Percentiles rank a stretch among this genome's conserved stretches.
phyloP scores from a whole-genome alignment of 1,140 invertebrate species.

The Dolichoris vasculosae region DNA sequence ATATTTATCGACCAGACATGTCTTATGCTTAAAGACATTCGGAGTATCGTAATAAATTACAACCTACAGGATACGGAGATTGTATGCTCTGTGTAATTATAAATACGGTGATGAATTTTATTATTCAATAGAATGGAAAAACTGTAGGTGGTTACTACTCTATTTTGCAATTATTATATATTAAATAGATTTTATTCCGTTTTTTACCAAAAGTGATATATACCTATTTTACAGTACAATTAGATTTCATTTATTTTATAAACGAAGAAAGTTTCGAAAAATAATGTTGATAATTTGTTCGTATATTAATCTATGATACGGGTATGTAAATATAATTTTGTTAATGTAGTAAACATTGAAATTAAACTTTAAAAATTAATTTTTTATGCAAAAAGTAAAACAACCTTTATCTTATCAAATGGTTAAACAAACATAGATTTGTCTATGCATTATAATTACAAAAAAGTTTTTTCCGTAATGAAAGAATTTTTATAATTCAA shows the following conservation, averaged over 20 bases:
- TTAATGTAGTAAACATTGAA: constrained; percentile 51
- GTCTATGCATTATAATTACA: constrained; percentile 21
- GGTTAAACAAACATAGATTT: constrained; percentile 37
- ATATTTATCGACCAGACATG: constrained; percentile 39
- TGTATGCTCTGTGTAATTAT: constrained; percentile 40
- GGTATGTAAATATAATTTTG: constrained; percentile 60
- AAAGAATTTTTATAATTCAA: constrained; percentile 25
- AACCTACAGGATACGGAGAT: constrained; percentile 34
- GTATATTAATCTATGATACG: constrained; percentile 47
- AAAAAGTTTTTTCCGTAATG: constrained; percentile 23
- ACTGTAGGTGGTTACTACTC: constrained; percentile 16
- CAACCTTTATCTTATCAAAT: constrained; percentile 46
- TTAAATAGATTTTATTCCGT: not conserved
- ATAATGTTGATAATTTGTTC: constrained; percentile 47
- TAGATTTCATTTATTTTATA: constrained; percentile 29
- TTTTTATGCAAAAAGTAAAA: constrained; percentile 51
- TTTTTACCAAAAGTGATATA: constrained; percentile 37
- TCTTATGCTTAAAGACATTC: constrained; percentile 34
- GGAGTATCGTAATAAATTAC: constrained; percentile 24
- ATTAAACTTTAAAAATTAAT: constrained; percentile 44
- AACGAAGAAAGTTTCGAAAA: constrained; percentile 30
- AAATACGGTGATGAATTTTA: constrained; percentile 36
- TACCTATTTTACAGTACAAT: constrained; percentile 41
- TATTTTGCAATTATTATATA: constrained; percentile 15
- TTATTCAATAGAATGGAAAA: constrained; percentile 12